phyloP scores from a whole-genome alignment of 2,797 vertebrate species.

The Ceyx erithaca region DNA sequence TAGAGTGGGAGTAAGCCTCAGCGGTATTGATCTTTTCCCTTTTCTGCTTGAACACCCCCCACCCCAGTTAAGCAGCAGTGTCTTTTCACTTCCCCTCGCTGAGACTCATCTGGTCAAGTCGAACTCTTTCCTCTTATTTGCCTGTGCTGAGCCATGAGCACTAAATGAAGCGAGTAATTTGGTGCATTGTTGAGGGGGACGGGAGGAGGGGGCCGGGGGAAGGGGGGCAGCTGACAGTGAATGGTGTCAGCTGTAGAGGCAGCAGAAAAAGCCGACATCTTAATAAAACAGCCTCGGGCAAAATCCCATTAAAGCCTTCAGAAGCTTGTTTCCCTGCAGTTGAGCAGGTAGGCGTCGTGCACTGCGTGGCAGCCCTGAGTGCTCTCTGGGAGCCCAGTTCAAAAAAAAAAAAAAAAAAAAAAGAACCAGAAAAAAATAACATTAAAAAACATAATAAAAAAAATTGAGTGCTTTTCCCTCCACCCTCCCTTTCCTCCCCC shows the following conservation, averaged over 20 bases:
- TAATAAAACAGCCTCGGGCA: constrained; percentile 99
- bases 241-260: constrained; percentile 99
- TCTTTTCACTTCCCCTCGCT: constrained; percentile 76
- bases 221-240: constrained; percentile 90
- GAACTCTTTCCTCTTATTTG: constrained; percentile 81
- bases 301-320: constrained; percentile 99
- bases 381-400: constrained; percentile 85
- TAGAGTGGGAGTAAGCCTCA: constrained; percentile 73
- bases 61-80: constrained; percentile 68
- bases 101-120: constrained; percentile 84
- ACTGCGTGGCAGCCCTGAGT: constrained; percentile 83
- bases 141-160: constrained; percentile 82
- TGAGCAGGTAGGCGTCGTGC: constrained; percentile 92
- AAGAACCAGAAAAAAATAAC: constrained; percentile 39
- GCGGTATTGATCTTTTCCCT: constrained; percentile 75
- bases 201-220: constrained; percentile 82
- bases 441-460: not conserved
- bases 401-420: constrained; percentile 74
- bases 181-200: constrained; percentile 80
- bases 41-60: not conserved
- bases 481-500: fast-evolving
- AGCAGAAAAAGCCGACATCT: constrained; percentile 99
- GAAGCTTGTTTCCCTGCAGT: constrained; percentile 99
- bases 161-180: constrained; percentile 89
- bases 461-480: constrained; percentile 61